Base-by-base conservation (phyloP, 2,888 invertebrate genomes). In the Hofmannophila pseudospretella region DNA sequence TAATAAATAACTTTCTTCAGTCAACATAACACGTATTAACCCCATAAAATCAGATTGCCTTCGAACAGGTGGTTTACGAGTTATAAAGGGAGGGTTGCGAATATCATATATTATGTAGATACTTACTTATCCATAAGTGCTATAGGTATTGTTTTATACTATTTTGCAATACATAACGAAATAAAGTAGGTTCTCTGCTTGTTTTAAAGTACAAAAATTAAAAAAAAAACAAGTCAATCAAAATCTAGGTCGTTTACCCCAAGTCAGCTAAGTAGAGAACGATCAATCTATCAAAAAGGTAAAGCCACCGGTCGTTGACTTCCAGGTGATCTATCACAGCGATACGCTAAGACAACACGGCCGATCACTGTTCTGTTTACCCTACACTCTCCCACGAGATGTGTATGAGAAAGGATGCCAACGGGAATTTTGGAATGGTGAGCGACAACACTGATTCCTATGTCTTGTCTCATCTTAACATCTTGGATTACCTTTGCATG, bases 261-360 rank as follows among this genome's bases (percentile, higher is more conserved):
- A 10, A 20, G 11, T 10, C 32, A 12, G 26, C 20, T 13, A n/a
- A 33, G 27, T 30, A 36, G 23, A 32, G 26, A 27, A 19, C 25
- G 42, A 42, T 37, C 41, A 41, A 39, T 42, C 42, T 33, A 36
- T 42, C 32, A 36, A 32, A 23, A 34, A 28, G 38, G 40, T 35
- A 33, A 38, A 30, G 29, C 20, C 27, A 20, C 16, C 40, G 54
- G 55, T 59, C 66, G 47, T 54, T 54, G 65, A 60, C 67, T 37
- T 40, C 44, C 34, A 14, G 45, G 56, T 55, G 60, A 70, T 70
- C 70, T 61, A 64, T 67, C 68, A 66, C 46, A 29, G 36, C 51
- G 67, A 67, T 69, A 71, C 45, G 58, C 36, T 58, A 50, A 54
- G 68, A 57, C 62, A 71, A 65, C 69, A 70, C 33, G 9, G 41